phyloP scores from a whole-genome alignment of 2,888 invertebrate genomes.

The Stenotaenia linearis region DNA sequence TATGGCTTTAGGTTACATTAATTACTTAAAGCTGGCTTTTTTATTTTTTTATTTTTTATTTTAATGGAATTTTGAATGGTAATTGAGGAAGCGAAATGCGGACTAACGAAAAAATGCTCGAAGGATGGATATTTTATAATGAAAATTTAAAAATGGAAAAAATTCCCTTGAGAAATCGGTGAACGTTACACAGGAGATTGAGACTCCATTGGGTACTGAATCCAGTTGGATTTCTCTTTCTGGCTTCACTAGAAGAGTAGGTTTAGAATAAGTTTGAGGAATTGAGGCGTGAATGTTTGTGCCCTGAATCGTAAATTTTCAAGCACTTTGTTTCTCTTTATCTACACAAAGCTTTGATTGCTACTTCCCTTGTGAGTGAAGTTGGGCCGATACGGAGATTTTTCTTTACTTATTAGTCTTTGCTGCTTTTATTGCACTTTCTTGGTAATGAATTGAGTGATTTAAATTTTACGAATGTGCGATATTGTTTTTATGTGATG shows the following conservation, averaged over 20 bases:
- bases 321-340: not conserved
- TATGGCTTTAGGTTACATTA: not conserved
- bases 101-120: not conserved
- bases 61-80: not conserved
- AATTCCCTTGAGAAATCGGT: not conserved
- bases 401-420: not conserved
- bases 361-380: not conserved
- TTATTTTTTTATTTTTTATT: no score
- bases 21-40: not conserved
- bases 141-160: not conserved
- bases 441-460: not conserved
- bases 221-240: not conserved
- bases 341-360: not conserved
- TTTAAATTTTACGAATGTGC: no score
- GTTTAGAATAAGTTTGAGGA: not conserved
- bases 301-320: not conserved
- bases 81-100: not conserved
- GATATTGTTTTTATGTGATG: no score
- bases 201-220: slow-evolving; percentile 6
- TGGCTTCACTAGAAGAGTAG: not conserved
- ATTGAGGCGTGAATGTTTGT: not conserved
- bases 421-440: not conserved
- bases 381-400: not conserved
- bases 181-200: not conserved
- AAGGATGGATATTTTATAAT: not conserved